A percentile compares a stretch with the other conserved stretches of the same genome.
phyloP scores from a whole-genome alignment of 2,888 invertebrate genomes.

The Zaprionus lineosus region DNA sequence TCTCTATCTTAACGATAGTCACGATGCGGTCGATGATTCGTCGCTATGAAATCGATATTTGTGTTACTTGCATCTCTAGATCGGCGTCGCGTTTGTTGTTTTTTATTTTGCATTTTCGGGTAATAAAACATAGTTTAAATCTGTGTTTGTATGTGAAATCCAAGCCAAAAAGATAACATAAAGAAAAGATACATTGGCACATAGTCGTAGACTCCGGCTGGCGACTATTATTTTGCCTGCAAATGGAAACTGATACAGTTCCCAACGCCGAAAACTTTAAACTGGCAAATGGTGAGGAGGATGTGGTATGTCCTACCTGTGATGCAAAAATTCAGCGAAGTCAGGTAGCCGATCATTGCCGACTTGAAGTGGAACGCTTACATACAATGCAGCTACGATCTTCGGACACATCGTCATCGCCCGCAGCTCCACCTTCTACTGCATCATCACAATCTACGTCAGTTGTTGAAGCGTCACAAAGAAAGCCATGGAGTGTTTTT shows the following conservation, averaged over 20 bases:
- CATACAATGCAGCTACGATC: conserved; percentile 52
- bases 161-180: conserved; percentile 16
- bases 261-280: conserved; percentile 58
- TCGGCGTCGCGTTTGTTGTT: conserved; percentile 57
- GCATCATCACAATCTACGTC: conserved; percentile 8
- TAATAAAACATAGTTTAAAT: conserved; percentile 46
- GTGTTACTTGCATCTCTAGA: conserved; percentile 29
- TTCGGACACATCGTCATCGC: background rate
- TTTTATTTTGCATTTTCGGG: conserved; percentile 33
- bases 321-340: conserved; percentile 91
- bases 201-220: conserved; percentile 12
- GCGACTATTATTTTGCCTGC: conserved; percentile 19
- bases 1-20: background rate
- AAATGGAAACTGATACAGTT: conserved; percentile 66
- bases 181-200: conserved; percentile 13
- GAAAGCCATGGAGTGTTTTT: conserved; percentile 87
- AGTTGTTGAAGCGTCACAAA: conserved; percentile 16
- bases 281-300: conserved; percentile 50
- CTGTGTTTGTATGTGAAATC: conserved; percentile 35
- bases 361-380: conserved; percentile 90
- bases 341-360: conserved; percentile 92
- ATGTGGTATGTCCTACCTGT: conserved; percentile 93
- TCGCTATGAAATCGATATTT: conserved; percentile 13
- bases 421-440: background rate
- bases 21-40: background rate